Base-by-base conservation (phyloP, 2,888 invertebrate genomes). In the Caenorhabditis sp. region DNA sequence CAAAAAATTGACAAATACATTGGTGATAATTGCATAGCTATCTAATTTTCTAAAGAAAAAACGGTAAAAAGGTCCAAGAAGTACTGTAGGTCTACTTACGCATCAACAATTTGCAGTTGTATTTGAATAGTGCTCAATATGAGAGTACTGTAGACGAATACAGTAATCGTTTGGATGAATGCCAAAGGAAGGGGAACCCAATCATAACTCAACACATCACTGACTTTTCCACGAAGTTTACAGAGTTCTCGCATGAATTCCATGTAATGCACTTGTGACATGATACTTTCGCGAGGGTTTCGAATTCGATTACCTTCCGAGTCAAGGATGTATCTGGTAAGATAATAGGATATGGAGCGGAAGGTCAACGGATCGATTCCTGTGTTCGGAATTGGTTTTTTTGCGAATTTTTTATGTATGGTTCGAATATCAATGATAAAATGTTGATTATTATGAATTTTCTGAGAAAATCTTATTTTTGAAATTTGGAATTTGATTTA, bases 131-230 rank as follows among this genome's bases (percentile, higher is more conserved):
- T 58, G 26, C 59, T 70, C 14, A 70, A 52, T 8, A 70, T 36
- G 1, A 77, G 57, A 3, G 62, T 68, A 54, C 74, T 67, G 67
- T 73, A 77, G 31, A 74, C 65, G 26, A 74, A 61, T 12, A 73
- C 58, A 1, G 68, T 70, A 10, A 74, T 57, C 1, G 63, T 61
- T 25, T 74, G 70, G 31, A 70, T 63, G 12, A 71, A 57, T 1
- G 76, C 77, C 25, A 81, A 43, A n/a, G 80, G 80, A n/a, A 78
- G 54, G n/a, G 80, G 80, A 0, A 81, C 77, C 76, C 78, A 81
- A 52, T 81, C 80, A 57, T 67, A 81, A 5, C 75, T 64, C 12
- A 78, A 38, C 26, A 81, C 63, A 52, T 81, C 78, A 1, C 78
- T 72, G 5, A 78, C 59, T 53, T 65, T 59, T 17, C 69, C 67